Percentiles rank a stretch among this genome's conserved stretches.
These are phyloP conservation scores for Osmoderma eremita DNA, from an alignment of 2,888 invertebrate species.

Conservation along the genomic window DNA sequence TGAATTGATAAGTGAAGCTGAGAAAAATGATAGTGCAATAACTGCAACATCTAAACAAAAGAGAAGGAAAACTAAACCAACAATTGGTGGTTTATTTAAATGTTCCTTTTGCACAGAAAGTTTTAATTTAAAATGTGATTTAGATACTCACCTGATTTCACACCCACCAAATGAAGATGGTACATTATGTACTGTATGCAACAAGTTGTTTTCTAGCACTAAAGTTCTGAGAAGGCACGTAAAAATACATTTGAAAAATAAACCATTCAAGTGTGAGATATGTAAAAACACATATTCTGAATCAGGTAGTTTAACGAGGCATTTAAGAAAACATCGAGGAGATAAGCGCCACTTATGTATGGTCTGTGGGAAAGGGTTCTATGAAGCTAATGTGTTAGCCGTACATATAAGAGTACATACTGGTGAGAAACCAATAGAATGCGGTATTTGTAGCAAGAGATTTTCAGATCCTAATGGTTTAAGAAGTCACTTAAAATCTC, in stretches of 20 bases:
- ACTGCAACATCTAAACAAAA: constrained; percentile 31
- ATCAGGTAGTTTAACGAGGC: constrained; percentile 57
- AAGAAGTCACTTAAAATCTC: constrained; percentile 56
- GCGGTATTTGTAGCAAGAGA: constrained; percentile 54
- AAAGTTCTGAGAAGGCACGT: constrained; percentile 57
- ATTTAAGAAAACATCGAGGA: constrained; percentile 57
- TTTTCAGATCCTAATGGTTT: constrained; percentile 58
- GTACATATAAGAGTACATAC: constrained; percentile 58
- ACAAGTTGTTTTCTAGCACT: constrained; percentile 54
- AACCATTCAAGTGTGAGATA: constrained; percentile 55
- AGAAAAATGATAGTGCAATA: constrained; percentile 4
- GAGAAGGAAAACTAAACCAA: constrained; percentile 31
- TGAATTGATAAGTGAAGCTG: constrained; percentile 37
- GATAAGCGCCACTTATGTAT: constrained; percentile 58
- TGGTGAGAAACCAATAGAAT: constrained; percentile 58
- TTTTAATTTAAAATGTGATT: constrained; percentile 54
- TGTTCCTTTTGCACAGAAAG: constrained; percentile 53
- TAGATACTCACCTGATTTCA: constrained; percentile 54
- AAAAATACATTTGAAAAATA: constrained; percentile 55
- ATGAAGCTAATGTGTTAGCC: constrained; percentile 57
- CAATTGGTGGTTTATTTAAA: constrained; percentile 43
- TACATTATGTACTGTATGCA: constrained; percentile 55
- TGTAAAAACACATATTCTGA: constrained; percentile 57
- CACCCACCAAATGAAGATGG: constrained; percentile 52
- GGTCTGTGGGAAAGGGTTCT: constrained; percentile 58